These are phyloP conservation scores for Syrrhaptes paradoxus DNA, from an alignment of 2,113 vertebrate genomes.

Conservation along the genomic window DNA sequence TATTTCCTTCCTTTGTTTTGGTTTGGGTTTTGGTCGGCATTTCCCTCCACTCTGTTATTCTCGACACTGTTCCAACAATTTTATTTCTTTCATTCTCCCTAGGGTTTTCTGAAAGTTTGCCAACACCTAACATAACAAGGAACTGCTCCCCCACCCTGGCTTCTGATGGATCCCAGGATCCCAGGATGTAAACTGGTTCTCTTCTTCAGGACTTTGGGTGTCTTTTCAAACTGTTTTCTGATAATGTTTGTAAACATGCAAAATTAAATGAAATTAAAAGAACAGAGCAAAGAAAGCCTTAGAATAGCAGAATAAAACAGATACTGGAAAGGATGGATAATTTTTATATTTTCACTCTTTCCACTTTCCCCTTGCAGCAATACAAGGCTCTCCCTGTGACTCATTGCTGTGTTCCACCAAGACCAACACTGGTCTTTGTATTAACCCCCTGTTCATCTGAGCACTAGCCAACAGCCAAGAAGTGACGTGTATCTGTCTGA, in stretches of 20 bases:
- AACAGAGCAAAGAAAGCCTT: not conserved
- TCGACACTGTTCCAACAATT: not conserved
- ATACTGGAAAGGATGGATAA: not conserved
- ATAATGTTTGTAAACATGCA: not conserved
- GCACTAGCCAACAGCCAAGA: not conserved
- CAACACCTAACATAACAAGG: not conserved
- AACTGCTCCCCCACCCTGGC: fast-evolving
- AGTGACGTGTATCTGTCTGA: not conserved
- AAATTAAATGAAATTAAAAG: not conserved
- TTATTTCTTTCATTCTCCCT: not conserved
- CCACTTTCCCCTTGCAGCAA: not conserved
- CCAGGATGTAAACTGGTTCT: not conserved
- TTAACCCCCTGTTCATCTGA: not conserved
- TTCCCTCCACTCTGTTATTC: fast-evolving
- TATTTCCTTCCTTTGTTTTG: not conserved
- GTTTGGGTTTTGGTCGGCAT: not conserved
- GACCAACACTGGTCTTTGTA: not conserved
- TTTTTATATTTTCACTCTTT: not conserved
- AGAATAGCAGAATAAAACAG: not conserved
- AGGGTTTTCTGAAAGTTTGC: not conserved
- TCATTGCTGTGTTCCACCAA: not conserved
- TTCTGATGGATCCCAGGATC: not conserved
- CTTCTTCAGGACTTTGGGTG: not conserved
- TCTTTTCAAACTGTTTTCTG: not conserved
- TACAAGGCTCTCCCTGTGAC: not conserved